A percentile compares a stretch with the other conserved stretches of the same genome.
Conservation (phyloP, 2,797 vertebrate species). For the Chromis chromis region DNA sequence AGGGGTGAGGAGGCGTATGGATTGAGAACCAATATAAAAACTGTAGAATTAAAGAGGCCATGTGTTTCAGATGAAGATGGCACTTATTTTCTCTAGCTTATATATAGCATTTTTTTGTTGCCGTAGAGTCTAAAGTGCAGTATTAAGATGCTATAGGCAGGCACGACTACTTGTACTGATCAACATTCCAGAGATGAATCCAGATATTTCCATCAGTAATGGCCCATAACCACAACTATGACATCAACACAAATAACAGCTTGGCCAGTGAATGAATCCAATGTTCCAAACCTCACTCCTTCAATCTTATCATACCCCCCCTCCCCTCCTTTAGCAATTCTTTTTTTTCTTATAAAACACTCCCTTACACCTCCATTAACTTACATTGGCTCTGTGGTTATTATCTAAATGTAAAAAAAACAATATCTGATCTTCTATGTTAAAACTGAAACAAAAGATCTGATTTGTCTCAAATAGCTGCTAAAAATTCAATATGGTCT, state of each 20-base stretch:
- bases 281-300: conserved; percentile 3
- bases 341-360: conserved; percentile 7
- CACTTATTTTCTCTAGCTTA: conserved; percentile 50
- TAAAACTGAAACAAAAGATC: conserved; percentile 36
- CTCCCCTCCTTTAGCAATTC: conserved; percentile 9
- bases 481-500: conserved; percentile 25
- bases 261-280: conserved; percentile 16
- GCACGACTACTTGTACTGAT: conserved; percentile 43
- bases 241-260: conserved; percentile 37
- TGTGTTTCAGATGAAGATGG: conserved; percentile 53
- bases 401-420: conserved; percentile 36
- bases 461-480: conserved; percentile 32
- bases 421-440: conserved; percentile 28
- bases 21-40: conserved; percentile 39
- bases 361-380: background rate
- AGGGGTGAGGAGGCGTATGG: conserved; percentile 22
- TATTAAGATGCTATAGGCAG: conserved; percentile 35
- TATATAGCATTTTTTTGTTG: conserved; percentile 26
- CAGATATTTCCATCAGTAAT: conserved; percentile 36
- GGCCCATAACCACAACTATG: conserved; percentile 27
- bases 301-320: conserved; percentile 2
- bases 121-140: conserved; percentile 55
- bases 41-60: conserved; percentile 23
- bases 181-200: conserved; percentile 26
- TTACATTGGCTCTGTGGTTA: background rate